Base-by-base conservation (phyloP, 2,797 vertebrate species). In the Galago senegalensis region DNA sequence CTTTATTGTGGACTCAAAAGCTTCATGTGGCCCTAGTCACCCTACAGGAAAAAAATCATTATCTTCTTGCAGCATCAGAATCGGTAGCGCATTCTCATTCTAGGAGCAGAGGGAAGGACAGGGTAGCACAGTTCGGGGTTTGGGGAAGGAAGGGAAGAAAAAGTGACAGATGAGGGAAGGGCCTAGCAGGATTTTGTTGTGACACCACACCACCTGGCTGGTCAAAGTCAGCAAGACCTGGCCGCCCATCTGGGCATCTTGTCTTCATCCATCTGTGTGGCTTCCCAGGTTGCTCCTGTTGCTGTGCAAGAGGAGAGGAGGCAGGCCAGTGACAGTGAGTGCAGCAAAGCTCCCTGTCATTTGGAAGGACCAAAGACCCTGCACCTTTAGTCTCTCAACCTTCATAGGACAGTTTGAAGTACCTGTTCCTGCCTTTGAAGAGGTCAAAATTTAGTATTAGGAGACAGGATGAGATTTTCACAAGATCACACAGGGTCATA, bases 1-100 rank as follows among this genome's bases (percentile, higher is more conserved):
- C 96, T 96, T 97, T 96, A 56, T 91, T 95, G 95, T 97, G 95
- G 95, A 97, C 58, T 85, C 95, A 89, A 46, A 87, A 89, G 75
- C 18, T 92, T 72, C 91, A 70, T 0, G 1, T 89, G 80, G 89
- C 60, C 29, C 88, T 72, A 89, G 65, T 92, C 67, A 81, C 87
- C 65, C 80, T 84, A 31, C 75, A 87, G 72, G 92, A 77, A 94
- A 94, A 72, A 94, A 94, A 89, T 77, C 43, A 75, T 91, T 91
- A 96, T 43, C 43, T 90, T 93, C 76, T 87, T 65, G 37, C 31
- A 69, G 83, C 53, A 90, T 34, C 67, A 79, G 94, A 77, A 86
- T 72, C 27, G 84, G 37, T 40, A 87, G 73, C 46, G 34, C 70
- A 31, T 96, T 96, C 82, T 46, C 82, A n/a, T 67, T 34, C 25